These are phyloP conservation scores for Tetranychus truncatus DNA, from an alignment of 2,888 invertebrate species.

Conservation along the genomic window DNA sequence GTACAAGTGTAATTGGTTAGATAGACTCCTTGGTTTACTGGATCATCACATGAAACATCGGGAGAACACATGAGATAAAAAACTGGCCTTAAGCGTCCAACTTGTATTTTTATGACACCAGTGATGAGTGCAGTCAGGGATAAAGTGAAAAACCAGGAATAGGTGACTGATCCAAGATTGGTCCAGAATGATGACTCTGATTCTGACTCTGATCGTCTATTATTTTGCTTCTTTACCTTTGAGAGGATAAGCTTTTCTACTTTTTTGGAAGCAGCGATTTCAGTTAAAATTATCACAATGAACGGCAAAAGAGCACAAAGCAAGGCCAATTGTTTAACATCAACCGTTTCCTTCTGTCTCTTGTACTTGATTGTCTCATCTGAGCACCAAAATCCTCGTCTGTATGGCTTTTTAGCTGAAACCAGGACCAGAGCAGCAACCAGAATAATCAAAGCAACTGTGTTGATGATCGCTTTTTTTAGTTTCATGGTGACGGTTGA, in stretches of 20 bases:
- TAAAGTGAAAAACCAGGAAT: neutral
- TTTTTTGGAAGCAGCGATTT: neutral
- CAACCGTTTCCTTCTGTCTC: neutral
- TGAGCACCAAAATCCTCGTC: slow-evolving; percentile 6
- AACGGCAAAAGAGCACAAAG: neutral
- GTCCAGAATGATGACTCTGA: neutral
- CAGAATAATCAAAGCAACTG: neutral
- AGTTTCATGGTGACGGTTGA: too few species aligned
- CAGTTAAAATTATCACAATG: neutral
- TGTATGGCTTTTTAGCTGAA: neutral
- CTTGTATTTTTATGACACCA: neutral
- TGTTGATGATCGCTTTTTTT: too few species aligned
- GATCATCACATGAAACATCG: neutral
- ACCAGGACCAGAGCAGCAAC: neutral
- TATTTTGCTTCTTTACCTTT: too few species aligned
- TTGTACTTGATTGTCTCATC: slow-evolving; percentile 3
- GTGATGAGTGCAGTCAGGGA: neutral
- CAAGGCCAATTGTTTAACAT: neutral
- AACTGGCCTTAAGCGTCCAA: slow-evolving; percentile 6
- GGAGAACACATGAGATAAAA: neutral
- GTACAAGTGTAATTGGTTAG: neutral
- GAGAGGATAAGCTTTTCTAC: neutral
- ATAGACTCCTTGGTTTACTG: neutral
- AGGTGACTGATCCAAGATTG: neutral
- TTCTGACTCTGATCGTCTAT: neutral